phyloP scores from a whole-genome alignment of 2,797 vertebrate species.

The Naso thynnoides region DNA sequence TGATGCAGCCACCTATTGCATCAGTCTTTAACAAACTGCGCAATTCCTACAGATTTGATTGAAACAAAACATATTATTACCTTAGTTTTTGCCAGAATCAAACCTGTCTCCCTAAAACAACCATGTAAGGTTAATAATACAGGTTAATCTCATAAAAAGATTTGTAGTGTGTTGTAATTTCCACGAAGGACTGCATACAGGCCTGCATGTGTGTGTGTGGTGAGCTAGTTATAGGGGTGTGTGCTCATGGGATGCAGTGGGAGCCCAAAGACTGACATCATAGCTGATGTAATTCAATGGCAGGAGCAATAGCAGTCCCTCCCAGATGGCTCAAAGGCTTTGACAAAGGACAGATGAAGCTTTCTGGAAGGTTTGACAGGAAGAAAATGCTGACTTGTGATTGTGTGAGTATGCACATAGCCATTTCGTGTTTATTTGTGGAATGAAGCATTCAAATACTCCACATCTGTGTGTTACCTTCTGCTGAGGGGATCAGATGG shows the following conservation, averaged over 20 bases:
- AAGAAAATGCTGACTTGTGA: conserved; percentile 50
- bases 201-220: conserved; percentile 30
- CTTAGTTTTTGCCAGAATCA: neutral
- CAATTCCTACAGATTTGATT: neutral
- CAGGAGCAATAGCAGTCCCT: conserved; percentile 47
- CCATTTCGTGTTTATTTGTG: conserved; percentile 33
- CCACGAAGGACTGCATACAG: neutral
- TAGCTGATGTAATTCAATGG: conserved; percentile 75
- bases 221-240: conserved; percentile 50
- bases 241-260: conserved; percentile 40
- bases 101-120: neutral
- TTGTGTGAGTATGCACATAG: conserved; percentile 21
- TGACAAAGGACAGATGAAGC: conserved; percentile 43
- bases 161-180: conserved; percentile 10
- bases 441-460: neutral
- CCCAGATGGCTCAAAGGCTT: conserved; percentile 60
- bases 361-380: conserved; percentile 30
- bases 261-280: conserved; percentile 75
- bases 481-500: neutral
- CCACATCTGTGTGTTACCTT: conserved; percentile 9
- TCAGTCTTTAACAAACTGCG: neutral
- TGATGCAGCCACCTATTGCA: conserved; percentile 20
- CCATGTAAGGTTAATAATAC: neutral
- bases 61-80: neutral
- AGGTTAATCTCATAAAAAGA: conserved; percentile 12